A percentile compares a stretch with the other conserved stretches of the same genome.
phyloP scores from a whole-genome alignment of 2,797 vertebrate genomes.

The Glossophaga mutica region DNA sequence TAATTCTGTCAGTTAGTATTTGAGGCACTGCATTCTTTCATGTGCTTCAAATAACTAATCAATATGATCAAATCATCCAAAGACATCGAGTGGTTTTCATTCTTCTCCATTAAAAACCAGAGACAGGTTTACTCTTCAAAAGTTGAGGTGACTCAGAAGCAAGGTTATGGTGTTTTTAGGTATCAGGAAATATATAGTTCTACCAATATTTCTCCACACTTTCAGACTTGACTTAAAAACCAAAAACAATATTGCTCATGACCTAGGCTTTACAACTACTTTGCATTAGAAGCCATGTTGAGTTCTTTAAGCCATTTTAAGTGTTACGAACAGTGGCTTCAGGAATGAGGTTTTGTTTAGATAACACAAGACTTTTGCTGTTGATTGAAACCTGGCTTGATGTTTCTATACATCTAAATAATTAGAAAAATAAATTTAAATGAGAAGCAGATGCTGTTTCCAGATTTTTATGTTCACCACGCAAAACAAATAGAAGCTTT shows the following conservation, averaged over 20 bases:
- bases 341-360: slow-evolving; percentile 77
- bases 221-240: slow-evolving; percentile 57
- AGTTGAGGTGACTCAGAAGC: slow-evolving; percentile 20
- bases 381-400: slow-evolving; percentile 80
- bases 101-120: slow-evolving; percentile 1
- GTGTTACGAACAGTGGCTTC: slow-evolving; percentile 70
- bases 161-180: slow-evolving; percentile 9
- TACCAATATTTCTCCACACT: slow-evolving; percentile 63
- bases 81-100: slow-evolving; percentile 14
- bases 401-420: slow-evolving; percentile 78
- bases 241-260: slow-evolving; percentile 55
- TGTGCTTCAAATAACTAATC: not conserved
- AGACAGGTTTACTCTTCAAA: slow-evolving; percentile 15
- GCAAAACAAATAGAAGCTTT: slow-evolving; percentile 78
- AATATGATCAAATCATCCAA: not conserved
- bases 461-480: slow-evolving; percentile 72
- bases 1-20: not conserved
- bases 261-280: slow-evolving; percentile 43
- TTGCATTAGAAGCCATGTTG: slow-evolving; percentile 60
- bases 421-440: slow-evolving; percentile 78
- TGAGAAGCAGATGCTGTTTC: slow-evolving; percentile 79
- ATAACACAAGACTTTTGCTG: slow-evolving; percentile 78
- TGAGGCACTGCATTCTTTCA: not conserved
- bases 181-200: slow-evolving; percentile 36
- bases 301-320: slow-evolving; percentile 70